Evolutionary conservation across 2,113 vertebrate species (phyloP).

Genomic region (Numida meleagris): DNA sequence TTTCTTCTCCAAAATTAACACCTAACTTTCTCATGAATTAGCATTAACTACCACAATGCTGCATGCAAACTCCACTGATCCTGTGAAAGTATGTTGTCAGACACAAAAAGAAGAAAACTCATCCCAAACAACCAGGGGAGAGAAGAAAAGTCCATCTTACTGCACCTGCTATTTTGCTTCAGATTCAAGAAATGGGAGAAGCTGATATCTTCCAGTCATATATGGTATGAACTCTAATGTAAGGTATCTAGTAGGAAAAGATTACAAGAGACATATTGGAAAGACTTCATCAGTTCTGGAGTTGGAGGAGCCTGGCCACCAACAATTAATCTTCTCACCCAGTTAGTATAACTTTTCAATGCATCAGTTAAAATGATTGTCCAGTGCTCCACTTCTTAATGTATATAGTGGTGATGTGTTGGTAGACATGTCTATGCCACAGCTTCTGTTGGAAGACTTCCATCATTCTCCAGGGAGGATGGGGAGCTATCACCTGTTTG

Average conservation of each 20-base stretch:
- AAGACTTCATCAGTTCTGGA: background rate
- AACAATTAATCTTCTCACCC: background rate
- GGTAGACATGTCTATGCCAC: background rate
- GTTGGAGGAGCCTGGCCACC: background rate
- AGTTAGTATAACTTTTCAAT: background rate
- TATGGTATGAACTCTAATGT: background rate
- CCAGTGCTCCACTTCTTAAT: background rate
- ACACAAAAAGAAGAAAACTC: background rate
- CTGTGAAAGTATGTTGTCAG: background rate
- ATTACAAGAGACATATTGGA: background rate
- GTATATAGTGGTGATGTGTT: background rate
- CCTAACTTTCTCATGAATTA: background rate
- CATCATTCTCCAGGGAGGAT: background rate
- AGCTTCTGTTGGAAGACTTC: background rate
- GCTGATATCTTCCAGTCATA: background rate
- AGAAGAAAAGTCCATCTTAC: background rate
- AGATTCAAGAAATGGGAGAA: background rate
- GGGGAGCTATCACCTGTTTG: background rate
- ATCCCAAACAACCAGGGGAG: background rate
- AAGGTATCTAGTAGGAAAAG: background rate
- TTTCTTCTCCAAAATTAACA: background rate
- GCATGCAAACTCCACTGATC: background rate
- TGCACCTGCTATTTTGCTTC: background rate
- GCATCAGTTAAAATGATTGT: background rate
- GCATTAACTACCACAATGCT: background rate